Evolutionary conservation across 2,888 invertebrate species (phyloP).

Genomic region (Selenia dentaria): DNA sequence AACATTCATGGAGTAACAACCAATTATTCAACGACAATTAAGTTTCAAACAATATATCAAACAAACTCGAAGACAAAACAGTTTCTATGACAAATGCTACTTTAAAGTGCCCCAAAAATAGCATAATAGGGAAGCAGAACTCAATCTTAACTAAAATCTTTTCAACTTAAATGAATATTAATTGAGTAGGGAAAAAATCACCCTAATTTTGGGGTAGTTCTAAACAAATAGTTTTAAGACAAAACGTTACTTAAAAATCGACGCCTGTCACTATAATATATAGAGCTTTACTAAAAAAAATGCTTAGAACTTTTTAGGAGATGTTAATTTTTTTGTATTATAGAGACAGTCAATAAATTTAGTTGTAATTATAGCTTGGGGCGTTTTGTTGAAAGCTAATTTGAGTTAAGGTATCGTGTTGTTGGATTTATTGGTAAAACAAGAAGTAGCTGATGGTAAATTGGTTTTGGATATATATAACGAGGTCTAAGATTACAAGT

Average conservation of each 20-base stretch:
- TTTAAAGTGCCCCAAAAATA: constrained; percentile 62
- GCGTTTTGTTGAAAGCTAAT: constrained; percentile 79
- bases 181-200: constrained; percentile 49
- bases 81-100: constrained; percentile 61
- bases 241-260: constrained; percentile 61
- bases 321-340: constrained; percentile 28
- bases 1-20: constrained; percentile 30
- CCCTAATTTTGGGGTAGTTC: constrained; percentile 46
- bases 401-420: constrained; percentile 54
- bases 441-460: constrained; percentile 28
- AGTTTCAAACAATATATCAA: constrained; percentile 60
- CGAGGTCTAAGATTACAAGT: constrained; percentile 22
- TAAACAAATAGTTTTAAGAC: constrained; percentile 57
- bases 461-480: constrained; percentile 30
- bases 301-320: constrained; percentile 8
- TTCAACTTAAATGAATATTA: constrained; percentile 56
- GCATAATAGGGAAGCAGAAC: constrained; percentile 36
- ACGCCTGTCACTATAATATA: constrained; percentile 63
- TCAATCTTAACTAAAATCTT: constrained; percentile 68
- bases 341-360: constrained; percentile 73
- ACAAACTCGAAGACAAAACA: constrained; percentile 51
- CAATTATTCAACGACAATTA: constrained; percentile 52
- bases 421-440: constrained; percentile 62
- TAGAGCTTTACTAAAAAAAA: constrained; percentile 44
- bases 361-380: constrained; percentile 69